phyloP scores from a whole-genome alignment of 2,888 invertebrate species.

The Lepidochitona cinerea region DNA sequence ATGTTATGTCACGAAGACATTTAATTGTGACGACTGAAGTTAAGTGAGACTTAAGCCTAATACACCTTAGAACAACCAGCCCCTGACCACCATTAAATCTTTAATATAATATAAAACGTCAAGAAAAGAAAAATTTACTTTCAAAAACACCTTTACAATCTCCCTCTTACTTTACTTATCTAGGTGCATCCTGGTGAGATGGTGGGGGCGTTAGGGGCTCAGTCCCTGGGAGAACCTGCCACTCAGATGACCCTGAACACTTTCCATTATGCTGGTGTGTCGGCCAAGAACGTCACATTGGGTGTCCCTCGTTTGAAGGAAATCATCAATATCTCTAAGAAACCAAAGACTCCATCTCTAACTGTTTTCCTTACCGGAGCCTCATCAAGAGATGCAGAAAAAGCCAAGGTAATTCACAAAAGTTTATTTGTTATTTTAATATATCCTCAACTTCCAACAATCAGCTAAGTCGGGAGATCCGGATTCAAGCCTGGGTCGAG shows the following conservation, averaged over 20 bases:
- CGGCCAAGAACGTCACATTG: slow-evolving; percentile 99
- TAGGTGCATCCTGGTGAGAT: slow-evolving; percentile 91
- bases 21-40: too few species aligned
- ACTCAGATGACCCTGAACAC: slow-evolving; percentile 94
- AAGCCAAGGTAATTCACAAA: slow-evolving; percentile 89
- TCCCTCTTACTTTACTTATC: background rate
- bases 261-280: slow-evolving; percentile 99
- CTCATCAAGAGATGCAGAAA: slow-evolving; percentile 98
- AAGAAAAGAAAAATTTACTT: too few species aligned
- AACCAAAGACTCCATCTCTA: slow-evolving; percentile 98
- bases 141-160: too few species aligned
- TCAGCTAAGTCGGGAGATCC: too few species aligned
- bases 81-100: too few species aligned
- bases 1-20: too few species aligned
- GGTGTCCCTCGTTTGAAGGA: slow-evolving; percentile 97
- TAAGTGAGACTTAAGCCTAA: too few species aligned
- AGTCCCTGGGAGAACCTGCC: slow-evolving; percentile 98
- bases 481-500: too few species aligned
- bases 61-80: too few species aligned
- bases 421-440: too few species aligned
- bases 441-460: too few species aligned
- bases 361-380: slow-evolving; percentile 98
- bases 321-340: slow-evolving; percentile 97
- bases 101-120: too few species aligned
- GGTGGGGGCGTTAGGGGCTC: slow-evolving; percentile 99